Percentiles rank a stretch among this genome's conserved stretches.
phyloP scores from a whole-genome alignment of 2,113 vertebrate species.

The Rhinogobius similis region DNA sequence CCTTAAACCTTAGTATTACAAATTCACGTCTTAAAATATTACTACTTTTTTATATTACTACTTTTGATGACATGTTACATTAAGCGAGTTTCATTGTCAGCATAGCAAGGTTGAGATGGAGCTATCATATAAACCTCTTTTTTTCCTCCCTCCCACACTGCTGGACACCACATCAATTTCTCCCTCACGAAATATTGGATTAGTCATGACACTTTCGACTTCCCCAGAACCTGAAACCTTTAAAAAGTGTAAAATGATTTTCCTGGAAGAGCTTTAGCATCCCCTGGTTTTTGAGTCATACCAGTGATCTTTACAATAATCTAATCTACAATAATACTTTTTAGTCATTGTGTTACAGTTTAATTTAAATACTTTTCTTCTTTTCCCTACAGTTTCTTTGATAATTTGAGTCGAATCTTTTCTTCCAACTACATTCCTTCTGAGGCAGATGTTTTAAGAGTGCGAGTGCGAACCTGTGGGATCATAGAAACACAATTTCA shows the following conservation, averaged over 20 bases:
- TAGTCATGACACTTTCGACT: conserved; percentile 49
- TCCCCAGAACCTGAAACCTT: conserved; percentile 6
- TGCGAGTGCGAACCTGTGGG: conserved; percentile 75
- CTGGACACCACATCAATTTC: conserved; percentile 38
- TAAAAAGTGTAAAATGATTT: conserved; percentile 30
- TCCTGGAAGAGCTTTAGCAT: conserved; percentile 7
- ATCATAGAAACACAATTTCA: conserved; percentile 78
- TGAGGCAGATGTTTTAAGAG: conserved; percentile 72
- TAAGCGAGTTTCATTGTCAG: conserved; percentile 47
- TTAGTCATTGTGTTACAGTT: background rate
- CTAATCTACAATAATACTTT: too few relatives aligned
- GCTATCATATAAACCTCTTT: conserved; percentile 38
- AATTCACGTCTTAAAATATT: too few relatives aligned
- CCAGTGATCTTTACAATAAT: background rate
- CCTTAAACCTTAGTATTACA: too few relatives aligned
- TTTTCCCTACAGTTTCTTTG: conserved; percentile 70
- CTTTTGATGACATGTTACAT: background rate
- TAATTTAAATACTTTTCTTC: background rate
- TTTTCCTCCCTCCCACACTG: conserved; percentile 35
- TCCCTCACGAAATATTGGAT: conserved; percentile 44
- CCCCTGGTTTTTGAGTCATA: conserved; percentile 2
- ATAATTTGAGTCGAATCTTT: conserved; percentile 75
- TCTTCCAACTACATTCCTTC: conserved; percentile 74
- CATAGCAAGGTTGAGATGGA: conserved; percentile 30
- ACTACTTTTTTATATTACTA: too few relatives aligned